Evolutionary conservation across 2,888 invertebrate species (phyloP).

Genomic region (Ormyrus thymus): DNA sequence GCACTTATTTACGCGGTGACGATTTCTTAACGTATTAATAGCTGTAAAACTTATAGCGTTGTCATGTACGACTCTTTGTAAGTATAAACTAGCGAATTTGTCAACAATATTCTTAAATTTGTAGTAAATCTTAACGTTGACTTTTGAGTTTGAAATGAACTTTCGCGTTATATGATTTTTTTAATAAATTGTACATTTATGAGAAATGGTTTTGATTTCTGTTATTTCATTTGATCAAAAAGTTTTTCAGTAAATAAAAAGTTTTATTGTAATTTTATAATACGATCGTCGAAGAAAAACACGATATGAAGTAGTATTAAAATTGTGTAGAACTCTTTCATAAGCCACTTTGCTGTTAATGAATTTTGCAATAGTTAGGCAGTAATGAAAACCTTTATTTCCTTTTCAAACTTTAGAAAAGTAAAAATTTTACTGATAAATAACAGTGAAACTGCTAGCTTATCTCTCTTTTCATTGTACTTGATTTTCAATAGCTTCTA

Average conservation of each 20-base stretch:
- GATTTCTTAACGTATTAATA: slow-evolving; percentile 49
- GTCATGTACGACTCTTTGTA: slow-evolving; percentile 48
- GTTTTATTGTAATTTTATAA: slow-evolving; percentile 37
- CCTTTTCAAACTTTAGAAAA: too few species aligned
- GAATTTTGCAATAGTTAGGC: too few species aligned
- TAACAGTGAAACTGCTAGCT: too few species aligned
- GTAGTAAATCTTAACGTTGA: slow-evolving; percentile 22
- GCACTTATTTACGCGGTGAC: slow-evolving; percentile 37
- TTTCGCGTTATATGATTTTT: background rate
- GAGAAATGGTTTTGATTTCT: background rate
- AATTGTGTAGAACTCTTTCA: slow-evolving; percentile 14
- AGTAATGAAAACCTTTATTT: too few species aligned
- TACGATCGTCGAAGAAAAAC: slow-evolving; percentile 36
- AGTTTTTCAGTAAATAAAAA: slow-evolving; percentile 23
- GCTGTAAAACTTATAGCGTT: slow-evolving; percentile 42
- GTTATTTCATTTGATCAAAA: slow-evolving; percentile 25
- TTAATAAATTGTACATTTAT: slow-evolving; percentile 14
- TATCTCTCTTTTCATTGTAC: too few species aligned
- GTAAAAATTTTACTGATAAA: too few species aligned
- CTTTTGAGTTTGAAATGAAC: background rate
- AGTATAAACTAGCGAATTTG: slow-evolving; percentile 39
- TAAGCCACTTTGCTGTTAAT: background rate
- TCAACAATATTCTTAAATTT: slow-evolving; percentile 24
- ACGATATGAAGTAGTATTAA: slow-evolving; percentile 18
- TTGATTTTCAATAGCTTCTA: background rate